Percentiles rank a stretch among this genome's conserved stretches.
Conservation (phyloP, 1,140 invertebrate species). For the Matsumurasca onukii region DNA sequence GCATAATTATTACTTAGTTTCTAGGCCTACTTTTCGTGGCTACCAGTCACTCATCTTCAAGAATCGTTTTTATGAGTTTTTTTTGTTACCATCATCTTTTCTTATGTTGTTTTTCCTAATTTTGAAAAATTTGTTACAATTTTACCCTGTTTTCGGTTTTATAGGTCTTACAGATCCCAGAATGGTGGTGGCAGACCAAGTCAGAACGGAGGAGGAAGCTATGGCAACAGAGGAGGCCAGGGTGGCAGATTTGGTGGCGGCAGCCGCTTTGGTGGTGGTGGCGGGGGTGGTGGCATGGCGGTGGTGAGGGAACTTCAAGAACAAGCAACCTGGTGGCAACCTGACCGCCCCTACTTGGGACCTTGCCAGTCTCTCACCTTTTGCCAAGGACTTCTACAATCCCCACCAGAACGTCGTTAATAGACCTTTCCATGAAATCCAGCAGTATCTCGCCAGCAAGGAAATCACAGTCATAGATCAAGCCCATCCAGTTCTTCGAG, state of each 20-base stretch:
- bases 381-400: slow-evolving; percentile 63
- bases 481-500: slow-evolving; percentile 76
- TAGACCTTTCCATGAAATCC: slow-evolving; percentile 69
- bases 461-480: slow-evolving; percentile 84
- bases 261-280: slow-evolving; percentile 21
- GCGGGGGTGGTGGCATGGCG: slow-evolving; percentile 32
- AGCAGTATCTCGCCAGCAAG: slow-evolving; percentile 69
- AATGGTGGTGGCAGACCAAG: neutral
- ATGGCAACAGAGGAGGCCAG: slow-evolving; percentile 40
- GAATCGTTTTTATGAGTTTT: too few species aligned
- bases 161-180: too few species aligned
- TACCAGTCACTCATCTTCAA: too few species aligned
- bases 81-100: too few species aligned
- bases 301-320: slow-evolving; percentile 33
- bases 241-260: slow-evolving; percentile 9
- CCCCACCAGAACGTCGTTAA: slow-evolving; percentile 53
- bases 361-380: slow-evolving; percentile 51
- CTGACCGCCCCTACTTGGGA: slow-evolving; percentile 60
- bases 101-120: too few species aligned
- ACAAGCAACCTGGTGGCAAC: slow-evolving; percentile 56
- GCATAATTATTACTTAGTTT: too few species aligned
- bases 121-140: too few species aligned
- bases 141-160: too few species aligned
- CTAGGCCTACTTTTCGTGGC: too few species aligned
- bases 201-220: slow-evolving; percentile 1